These are phyloP conservation scores for Drosophila subobscura DNA, from an alignment of 1,140 invertebrate genomes.

Conservation along the genomic window DNA sequence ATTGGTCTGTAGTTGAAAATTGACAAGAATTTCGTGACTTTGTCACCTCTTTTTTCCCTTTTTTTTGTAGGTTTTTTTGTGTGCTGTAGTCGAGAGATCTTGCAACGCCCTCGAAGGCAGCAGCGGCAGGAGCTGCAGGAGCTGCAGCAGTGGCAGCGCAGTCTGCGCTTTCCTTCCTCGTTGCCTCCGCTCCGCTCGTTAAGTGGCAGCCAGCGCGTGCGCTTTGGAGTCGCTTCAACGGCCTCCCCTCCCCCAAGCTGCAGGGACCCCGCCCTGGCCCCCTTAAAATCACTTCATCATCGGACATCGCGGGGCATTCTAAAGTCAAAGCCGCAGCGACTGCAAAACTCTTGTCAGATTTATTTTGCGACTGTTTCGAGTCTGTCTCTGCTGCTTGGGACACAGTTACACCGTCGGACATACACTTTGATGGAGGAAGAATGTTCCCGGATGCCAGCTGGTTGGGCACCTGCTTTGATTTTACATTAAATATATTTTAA, in stretches of 20 bases:
- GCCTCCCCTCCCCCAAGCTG: constrained; percentile 10
- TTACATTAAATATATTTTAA: too few species aligned
- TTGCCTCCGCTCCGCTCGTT: constrained; percentile 65
- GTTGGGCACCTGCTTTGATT: too few species aligned
- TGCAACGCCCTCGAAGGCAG: constrained; percentile 75
- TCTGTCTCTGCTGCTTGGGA: constrained; percentile 27
- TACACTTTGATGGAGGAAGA: too few species aligned
- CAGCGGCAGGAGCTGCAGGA: constrained; percentile 4
- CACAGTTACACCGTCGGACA: background rate
- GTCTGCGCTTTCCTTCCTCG: constrained; percentile 61
- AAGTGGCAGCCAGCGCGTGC: constrained; percentile 79
- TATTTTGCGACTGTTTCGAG: constrained; percentile 56
- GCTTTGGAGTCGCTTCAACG: constrained; percentile 63
- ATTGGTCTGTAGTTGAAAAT: constrained; percentile 84
- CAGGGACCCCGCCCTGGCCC: constrained; percentile 24
- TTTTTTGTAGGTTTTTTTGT: constrained; percentile 29
- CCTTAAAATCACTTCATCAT: constrained; percentile 78
- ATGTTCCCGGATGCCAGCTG: too few species aligned
- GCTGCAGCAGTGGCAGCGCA: too few species aligned
- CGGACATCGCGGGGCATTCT: constrained; percentile 57
- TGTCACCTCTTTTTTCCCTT: constrained; percentile 81
- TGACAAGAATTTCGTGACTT: constrained; percentile 84
- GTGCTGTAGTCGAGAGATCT: constrained; percentile 50
- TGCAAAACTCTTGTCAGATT: constrained; percentile 77
- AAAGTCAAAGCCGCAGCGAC: constrained; percentile 70